Conservation (phyloP, 1,140 invertebrate genomes). For the Drosophila nasuta region DNA sequence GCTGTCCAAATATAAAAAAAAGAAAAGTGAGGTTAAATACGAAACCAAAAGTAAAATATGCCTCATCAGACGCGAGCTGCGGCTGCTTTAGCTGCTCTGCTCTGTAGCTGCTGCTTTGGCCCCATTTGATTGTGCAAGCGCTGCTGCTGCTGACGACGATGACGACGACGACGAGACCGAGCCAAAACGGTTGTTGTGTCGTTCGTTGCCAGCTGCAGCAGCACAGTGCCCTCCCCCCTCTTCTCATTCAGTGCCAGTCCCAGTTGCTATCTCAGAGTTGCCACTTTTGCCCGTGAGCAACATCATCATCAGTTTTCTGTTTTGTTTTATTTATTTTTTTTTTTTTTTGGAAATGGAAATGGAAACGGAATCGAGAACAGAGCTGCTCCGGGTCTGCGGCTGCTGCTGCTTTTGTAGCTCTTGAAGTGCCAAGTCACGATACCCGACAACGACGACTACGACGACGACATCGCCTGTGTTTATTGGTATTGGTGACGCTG, state of each 20-base stretch:
- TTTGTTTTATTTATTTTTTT: no score
- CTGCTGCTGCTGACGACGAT: slow-evolving; percentile 24
- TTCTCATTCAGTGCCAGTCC: background rate
- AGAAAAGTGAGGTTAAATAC: slow-evolving; percentile 55
- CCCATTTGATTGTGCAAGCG: slow-evolving; percentile 51
- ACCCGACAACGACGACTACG: slow-evolving; percentile 40
- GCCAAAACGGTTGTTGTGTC: slow-evolving; percentile 38
- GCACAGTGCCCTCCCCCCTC: slow-evolving; percentile 26
- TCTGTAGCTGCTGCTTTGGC: background rate
- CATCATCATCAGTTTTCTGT: slow-evolving; percentile 35
- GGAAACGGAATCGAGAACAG: slow-evolving; percentile 28
- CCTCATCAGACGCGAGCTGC: slow-evolving; percentile 52
- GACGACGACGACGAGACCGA: slow-evolving; percentile 19
- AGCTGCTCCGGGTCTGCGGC: slow-evolving; percentile 38
- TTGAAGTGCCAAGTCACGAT: slow-evolving; percentile 63
- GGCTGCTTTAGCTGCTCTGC: slow-evolving; percentile 15
- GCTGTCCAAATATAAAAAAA: slow-evolving; percentile 26
- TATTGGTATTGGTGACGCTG: slow-evolving; percentile 62
- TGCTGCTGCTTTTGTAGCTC: slow-evolving; percentile 28
- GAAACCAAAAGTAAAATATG: slow-evolving; percentile 58
- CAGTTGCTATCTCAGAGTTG: slow-evolving; percentile 23
- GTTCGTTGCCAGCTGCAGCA: slow-evolving; percentile 51
- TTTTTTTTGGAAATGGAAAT: slow-evolving; percentile 16
- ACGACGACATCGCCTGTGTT: slow-evolving; percentile 31
- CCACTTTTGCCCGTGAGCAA: slow-evolving; percentile 47